phyloP scores from a whole-genome alignment of 1,140 invertebrate genomes.

The Drosophila orosa region DNA sequence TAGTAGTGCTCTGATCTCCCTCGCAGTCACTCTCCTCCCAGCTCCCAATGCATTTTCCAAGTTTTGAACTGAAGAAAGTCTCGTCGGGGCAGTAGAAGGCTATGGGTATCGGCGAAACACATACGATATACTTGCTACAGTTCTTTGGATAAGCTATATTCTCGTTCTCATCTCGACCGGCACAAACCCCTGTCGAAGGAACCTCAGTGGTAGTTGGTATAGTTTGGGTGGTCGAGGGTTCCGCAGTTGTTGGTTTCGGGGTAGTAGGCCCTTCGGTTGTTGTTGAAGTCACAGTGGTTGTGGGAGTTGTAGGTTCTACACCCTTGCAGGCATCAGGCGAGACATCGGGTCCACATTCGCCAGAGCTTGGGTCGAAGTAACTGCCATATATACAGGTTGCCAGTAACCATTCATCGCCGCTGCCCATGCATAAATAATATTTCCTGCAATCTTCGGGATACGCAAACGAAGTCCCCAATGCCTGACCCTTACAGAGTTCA shows the following conservation, averaged over 20 bases:
- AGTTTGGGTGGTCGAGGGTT: slow-evolving; percentile 1
- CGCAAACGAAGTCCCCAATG: slow-evolving; percentile 33
- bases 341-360: slow-evolving; percentile 54
- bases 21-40: slow-evolving; percentile 71
- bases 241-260: slow-evolving; percentile 28
- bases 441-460: slow-evolving; percentile 54
- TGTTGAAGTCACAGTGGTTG: slow-evolving; percentile 38
- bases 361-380: slow-evolving; percentile 61
- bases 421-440: slow-evolving; percentile 62
- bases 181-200: slow-evolving; percentile 56
- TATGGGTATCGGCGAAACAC: slow-evolving; percentile 67
- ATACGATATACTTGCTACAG: slow-evolving; percentile 77
- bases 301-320: slow-evolving; percentile 1
- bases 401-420: slow-evolving; percentile 24
- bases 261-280: slow-evolving; percentile 17
- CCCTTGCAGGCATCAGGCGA: slow-evolving; percentile 65
- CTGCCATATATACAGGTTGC: slow-evolving; percentile 45
- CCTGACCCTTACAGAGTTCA: slow-evolving; percentile 42
- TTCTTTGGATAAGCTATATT: slow-evolving; percentile 66
- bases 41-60: slow-evolving; percentile 45
- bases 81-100: slow-evolving; percentile 63
- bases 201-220: slow-evolving; percentile 29
- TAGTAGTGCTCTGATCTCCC: slow-evolving; percentile 45
- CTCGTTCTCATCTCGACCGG: slow-evolving; percentile 45
- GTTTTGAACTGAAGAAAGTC: slow-evolving; percentile 54